Evolutionary conservation across 2,113 vertebrate genomes (phyloP).

Genomic region (Sylvia atricapilla): DNA sequence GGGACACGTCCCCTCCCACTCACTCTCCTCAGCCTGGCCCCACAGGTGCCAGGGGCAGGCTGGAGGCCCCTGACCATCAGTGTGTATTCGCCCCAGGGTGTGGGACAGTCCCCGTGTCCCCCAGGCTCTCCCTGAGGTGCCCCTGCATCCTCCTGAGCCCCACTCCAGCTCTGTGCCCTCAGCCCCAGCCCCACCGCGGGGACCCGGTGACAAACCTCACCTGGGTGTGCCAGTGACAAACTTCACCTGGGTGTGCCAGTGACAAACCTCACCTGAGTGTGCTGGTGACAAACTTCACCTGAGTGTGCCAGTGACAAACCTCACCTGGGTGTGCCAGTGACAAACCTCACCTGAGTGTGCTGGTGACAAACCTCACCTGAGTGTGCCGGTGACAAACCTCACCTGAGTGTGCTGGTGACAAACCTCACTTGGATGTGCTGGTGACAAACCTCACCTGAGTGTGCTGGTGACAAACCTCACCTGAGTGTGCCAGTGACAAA

Average conservation of each 20-base stretch:
- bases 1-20: rapidly evolving
- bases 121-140: neutral
- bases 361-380: neutral
- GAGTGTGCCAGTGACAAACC: neutral
- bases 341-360: too few relatives aligned
- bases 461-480: neutral
- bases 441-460: neutral
- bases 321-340: neutral
- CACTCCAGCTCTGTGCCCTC: neutral
- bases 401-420: neutral
- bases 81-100: neutral
- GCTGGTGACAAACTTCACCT: neutral
- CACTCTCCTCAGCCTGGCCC: rapidly evolving
- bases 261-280: too few relatives aligned
- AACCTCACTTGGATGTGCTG: neutral
- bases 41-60: neutral
- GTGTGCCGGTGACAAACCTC: too few relatives aligned
- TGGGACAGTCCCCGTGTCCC: neutral
- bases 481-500: neutral
- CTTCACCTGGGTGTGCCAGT: neutral
- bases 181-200: neutral
- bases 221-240: neutral
- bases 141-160: neutral
- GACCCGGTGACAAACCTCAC: neutral
- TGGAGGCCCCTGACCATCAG: neutral